Evolutionary conservation across 2,113 vertebrate genomes (phyloP), one percentile per base, ranked within the genome.

Genomic region (Muntiacus muntjak): DNA sequence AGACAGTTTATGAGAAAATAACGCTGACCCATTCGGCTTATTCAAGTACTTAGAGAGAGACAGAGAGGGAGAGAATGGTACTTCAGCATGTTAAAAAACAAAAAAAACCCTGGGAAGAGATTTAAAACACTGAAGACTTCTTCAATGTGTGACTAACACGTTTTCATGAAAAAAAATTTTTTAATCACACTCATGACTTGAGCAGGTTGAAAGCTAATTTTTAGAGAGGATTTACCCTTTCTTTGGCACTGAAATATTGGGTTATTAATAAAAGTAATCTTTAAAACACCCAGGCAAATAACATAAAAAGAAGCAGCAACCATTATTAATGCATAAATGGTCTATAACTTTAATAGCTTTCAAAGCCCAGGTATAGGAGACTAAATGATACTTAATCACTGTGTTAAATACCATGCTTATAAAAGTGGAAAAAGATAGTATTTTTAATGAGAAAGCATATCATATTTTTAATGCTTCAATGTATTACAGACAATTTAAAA

Each of bases 371-470:
- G 74, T 87, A 87, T 0, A 78, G 47, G 13, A 84, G 36, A 62
- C 19, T 71, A 90, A 94, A 88, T 54, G 11, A 74, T 62, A 95
- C 25, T 87, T 94, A 96, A 91, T 82, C 81, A 71, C 45, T 83
- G 28, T 85, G 23, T 85, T 96, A 89, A 97, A 96, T 93, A 81
- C 11, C n/a, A 2, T 64, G 87, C 40, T 91, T 97, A 94, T 9
- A 28, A 87, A 97, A 97, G 81, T 81, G 55, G 33, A 21, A 78
- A 85, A 93, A 96, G 43, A 62, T 2, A 92, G 30, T 60, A 97
- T 76, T 92, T 89, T 97, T 98, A 96, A 94, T 86, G 50, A 95
- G 84, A 90, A 96, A 92, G 30, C 10, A 71, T 90, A 97, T 81
- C 14, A 43, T 52, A 95, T 90, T 90, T 97, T 92, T 33, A 97